Conservation (phyloP, 1,140 invertebrate species). For the Drosophila busckii region DNA sequence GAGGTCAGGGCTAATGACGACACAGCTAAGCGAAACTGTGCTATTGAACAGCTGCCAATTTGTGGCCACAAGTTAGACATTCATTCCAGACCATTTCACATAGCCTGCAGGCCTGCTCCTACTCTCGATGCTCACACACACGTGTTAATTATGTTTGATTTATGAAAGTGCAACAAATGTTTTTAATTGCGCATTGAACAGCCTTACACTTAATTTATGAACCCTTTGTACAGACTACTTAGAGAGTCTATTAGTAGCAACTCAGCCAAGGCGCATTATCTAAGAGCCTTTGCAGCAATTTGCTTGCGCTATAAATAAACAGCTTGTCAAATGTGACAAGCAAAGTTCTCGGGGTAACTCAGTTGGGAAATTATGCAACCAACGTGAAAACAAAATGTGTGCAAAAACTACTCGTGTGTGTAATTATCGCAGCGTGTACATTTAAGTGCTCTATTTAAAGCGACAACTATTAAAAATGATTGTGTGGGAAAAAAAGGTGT, state of each 20-base stretch:
- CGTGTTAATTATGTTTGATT: constrained; percentile 45
- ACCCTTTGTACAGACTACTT: constrained; percentile 1
- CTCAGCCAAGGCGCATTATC: not conserved
- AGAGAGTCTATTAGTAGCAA: not conserved
- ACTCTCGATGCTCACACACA: too few species aligned
- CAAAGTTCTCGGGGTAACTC: not conserved
- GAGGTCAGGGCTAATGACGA: constrained; percentile 56
- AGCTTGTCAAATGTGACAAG: constrained; percentile 31
- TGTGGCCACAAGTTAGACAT: constrained; percentile 38
- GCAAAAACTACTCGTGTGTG: too few species aligned
- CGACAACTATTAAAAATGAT: too few species aligned
- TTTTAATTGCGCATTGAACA: constrained; percentile 21
- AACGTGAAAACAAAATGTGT: too few species aligned
- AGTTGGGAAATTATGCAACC: constrained; percentile 17
- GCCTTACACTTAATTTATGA: constrained; percentile 15
- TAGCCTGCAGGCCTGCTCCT: too few species aligned
- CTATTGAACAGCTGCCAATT: constrained; percentile 75
- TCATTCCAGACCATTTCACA: constrained; percentile 43
- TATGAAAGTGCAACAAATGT: constrained; percentile 37
- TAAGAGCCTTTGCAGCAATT: not conserved
- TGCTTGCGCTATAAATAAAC: constrained; percentile 27
- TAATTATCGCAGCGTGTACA: too few species aligned
- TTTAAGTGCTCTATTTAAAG: too few species aligned
- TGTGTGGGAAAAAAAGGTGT: too few species aligned
- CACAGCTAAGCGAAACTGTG: constrained; percentile 37